These are phyloP conservation scores for Epinephelus fuscoguttatus DNA, from an alignment of 2,113 vertebrate genomes.

Conservation along the genomic window DNA sequence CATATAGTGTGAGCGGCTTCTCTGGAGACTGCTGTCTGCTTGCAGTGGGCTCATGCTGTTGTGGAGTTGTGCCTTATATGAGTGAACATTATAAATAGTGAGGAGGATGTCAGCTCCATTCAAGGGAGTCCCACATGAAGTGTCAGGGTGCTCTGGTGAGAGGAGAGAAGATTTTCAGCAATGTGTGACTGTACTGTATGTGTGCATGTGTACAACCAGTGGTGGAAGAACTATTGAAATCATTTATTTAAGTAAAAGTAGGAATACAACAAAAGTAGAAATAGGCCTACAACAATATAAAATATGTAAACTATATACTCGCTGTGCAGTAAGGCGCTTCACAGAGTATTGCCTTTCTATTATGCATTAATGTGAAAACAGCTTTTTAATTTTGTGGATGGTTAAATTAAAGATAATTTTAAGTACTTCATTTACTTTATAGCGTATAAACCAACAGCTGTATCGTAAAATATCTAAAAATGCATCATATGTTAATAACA, in stretches of 20 bases:
- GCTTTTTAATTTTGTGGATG: neutral
- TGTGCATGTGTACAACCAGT: neutral
- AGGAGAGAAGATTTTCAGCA: slow-evolving; percentile 49
- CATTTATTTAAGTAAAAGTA: neutral
- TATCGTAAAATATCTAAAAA: neutral
- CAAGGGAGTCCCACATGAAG: slow-evolving; percentile 60
- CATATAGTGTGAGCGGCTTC: slow-evolving; percentile 53
- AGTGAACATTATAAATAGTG: slow-evolving; percentile 73
- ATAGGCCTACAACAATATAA: neutral
- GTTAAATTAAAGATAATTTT: neutral
- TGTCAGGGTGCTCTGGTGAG: slow-evolving; percentile 57
- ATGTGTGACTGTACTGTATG: neutral
- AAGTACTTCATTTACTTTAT: neutral
- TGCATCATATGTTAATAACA: neutral
- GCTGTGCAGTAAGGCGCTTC: neutral
- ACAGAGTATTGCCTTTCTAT: neutral
- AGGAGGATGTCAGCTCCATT: slow-evolving; percentile 64
- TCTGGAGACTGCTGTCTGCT: slow-evolving; percentile 67
- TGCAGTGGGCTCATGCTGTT: slow-evolving; percentile 56
- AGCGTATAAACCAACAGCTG: neutral
- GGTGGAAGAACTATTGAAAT: neutral
- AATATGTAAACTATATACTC: neutral
- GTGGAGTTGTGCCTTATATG: slow-evolving; percentile 54
- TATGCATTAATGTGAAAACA: neutral
- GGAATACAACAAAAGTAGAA: neutral